A percentile compares a stretch with the other conserved stretches of the same genome.
Evolutionary conservation across 2,797 vertebrate genomes (phyloP).

Genomic region (Hemitrygon akajei): DNA sequence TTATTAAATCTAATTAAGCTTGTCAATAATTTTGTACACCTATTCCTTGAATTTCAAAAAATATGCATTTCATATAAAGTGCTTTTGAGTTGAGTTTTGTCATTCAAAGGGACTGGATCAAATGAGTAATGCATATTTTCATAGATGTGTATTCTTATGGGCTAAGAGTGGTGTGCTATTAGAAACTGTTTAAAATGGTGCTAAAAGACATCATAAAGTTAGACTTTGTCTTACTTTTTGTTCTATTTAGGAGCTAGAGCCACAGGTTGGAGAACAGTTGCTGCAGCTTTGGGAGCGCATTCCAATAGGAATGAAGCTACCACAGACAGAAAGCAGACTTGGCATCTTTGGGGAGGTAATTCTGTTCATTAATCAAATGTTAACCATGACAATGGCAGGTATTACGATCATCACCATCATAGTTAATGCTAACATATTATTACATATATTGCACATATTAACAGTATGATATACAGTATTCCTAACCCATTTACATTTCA

Average conservation of each 20-base stretch:
- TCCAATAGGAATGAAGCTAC: conserved; percentile 49
- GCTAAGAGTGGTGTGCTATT: too few relatives aligned
- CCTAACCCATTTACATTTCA: background rate
- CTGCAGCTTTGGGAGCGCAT: conserved; percentile 71
- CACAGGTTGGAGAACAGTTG: conserved; percentile 73
- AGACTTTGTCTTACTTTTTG: background rate
- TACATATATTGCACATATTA: background rate
- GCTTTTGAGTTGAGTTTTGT: too few relatives aligned
- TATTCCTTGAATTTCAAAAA: too few relatives aligned
- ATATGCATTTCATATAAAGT: too few relatives aligned
- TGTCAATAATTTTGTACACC: background rate
- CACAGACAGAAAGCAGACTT: conserved; percentile 45
- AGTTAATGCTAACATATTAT: background rate
- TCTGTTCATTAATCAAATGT: background rate
- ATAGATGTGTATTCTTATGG: too few relatives aligned
- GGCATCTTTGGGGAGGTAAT: conserved; percentile 34
- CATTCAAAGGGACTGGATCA: too few relatives aligned
- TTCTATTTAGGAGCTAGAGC: conserved; percentile 71
- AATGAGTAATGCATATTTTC: too few relatives aligned
- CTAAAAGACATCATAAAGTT: background rate
- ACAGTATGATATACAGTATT: background rate
- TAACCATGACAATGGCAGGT: background rate
- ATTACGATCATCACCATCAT: background rate
- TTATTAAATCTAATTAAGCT: background rate
- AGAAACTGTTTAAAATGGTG: too few relatives aligned